phyloP scores from a whole-genome alignment of 2,113 vertebrate species.

The Acrocephalus arundinaceus region DNA sequence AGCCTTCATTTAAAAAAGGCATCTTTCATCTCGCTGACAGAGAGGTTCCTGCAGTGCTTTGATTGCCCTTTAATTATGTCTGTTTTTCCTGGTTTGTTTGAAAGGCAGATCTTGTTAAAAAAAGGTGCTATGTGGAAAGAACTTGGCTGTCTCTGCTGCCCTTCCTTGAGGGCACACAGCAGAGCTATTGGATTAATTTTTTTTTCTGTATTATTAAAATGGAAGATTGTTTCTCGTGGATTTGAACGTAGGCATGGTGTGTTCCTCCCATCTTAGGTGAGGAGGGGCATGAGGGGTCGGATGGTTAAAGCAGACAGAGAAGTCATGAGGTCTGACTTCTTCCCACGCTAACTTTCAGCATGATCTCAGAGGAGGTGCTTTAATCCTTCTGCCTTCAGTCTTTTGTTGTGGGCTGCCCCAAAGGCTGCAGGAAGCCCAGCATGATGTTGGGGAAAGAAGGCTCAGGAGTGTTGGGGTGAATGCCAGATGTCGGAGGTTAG shows the following conservation, averaged over 20 bases:
- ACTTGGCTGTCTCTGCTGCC: constrained; percentile 51
- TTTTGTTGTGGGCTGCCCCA: neutral
- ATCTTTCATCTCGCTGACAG: constrained; percentile 60
- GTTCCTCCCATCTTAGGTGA: neutral
- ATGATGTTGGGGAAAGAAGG: neutral
- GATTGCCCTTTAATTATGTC: constrained; percentile 59
- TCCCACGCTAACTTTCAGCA: neutral
- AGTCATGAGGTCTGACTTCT: neutral
- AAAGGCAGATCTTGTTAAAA: constrained; percentile 60
- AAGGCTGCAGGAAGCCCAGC: neutral
- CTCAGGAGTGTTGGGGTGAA: neutral
- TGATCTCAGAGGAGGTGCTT: neutral
- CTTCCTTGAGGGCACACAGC: constrained; percentile 40
- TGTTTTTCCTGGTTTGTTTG: constrained; percentile 60
- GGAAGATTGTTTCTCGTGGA: neutral
- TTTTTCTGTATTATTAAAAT: neutral
- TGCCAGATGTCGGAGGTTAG: neutral
- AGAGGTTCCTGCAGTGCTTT: constrained; percentile 38
- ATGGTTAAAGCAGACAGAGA: neutral
- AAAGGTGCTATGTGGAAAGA: constrained; percentile 54
- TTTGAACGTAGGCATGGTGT: neutral
- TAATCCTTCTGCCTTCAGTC: neutral
- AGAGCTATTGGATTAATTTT: neutral
- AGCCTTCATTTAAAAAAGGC: constrained; percentile 29
- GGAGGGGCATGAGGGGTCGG: neutral